These are phyloP conservation scores for Ptilonorhynchus violaceus DNA, from an alignment of 2,113 vertebrate species.

Conservation along the genomic window DNA sequence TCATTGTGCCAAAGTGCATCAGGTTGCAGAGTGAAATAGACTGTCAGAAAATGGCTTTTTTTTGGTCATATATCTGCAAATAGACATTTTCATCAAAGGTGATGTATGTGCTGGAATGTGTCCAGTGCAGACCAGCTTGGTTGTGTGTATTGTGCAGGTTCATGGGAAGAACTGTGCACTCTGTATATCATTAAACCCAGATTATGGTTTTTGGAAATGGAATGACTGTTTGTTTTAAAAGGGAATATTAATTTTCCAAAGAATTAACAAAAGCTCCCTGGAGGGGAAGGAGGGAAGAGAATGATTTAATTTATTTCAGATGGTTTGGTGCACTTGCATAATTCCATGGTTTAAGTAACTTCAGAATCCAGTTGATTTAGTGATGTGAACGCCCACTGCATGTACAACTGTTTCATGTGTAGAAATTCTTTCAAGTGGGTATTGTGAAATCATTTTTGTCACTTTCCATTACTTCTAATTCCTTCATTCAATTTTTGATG, in stretches of 20 bases:
- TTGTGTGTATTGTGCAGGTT: not conserved
- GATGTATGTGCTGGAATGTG: not conserved
- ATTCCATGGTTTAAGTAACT: not conserved
- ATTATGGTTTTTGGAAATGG: not conserved
- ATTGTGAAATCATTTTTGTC: not conserved
- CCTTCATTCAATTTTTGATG: not conserved
- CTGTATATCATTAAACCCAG: not conserved
- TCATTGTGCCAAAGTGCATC: not conserved
- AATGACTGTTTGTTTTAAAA: not conserved
- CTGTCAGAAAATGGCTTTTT: not conserved
- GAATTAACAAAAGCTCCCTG: not conserved
- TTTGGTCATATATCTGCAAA: not conserved
- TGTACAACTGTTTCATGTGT: fast-evolving
- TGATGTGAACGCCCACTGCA: not conserved
- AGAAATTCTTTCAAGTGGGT: not conserved
- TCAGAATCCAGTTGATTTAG: not conserved
- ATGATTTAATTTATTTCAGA: not conserved
- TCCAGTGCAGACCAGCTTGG: not conserved
- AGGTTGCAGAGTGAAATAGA: fast-evolving
- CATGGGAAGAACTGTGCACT: not conserved
- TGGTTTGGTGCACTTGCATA: not conserved
- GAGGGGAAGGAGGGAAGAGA: not conserved
- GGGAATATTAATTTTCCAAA: not conserved
- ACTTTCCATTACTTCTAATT: not conserved
- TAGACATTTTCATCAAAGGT: not conserved